Percentiles rank a stretch among this genome's conserved stretches.
Evolutionary conservation across 2,888 invertebrate species (phyloP).

Genomic region (Polylopha cassiicola): DNA sequence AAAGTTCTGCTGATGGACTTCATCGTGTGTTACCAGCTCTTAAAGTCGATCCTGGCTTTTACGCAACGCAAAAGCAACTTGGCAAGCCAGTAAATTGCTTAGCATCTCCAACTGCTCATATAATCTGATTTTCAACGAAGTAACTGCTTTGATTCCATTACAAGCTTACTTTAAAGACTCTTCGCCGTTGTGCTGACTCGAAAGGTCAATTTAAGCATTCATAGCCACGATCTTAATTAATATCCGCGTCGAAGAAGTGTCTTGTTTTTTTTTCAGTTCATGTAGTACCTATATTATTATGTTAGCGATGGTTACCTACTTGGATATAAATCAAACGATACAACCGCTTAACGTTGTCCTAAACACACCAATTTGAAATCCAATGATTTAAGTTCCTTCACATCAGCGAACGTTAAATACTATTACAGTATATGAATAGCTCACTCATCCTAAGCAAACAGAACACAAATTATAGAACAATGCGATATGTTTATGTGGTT

Average conservation of each 20-base stretch:
- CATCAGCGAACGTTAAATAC: constrained; percentile 13
- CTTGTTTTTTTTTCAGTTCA: not conserved
- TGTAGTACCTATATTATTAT: too few relatives aligned
- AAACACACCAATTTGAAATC: constrained; percentile 10
- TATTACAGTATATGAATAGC: constrained; percentile 16
- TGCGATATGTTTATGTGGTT: constrained; percentile 31
- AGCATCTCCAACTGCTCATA: constrained; percentile 19
- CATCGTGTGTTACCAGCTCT: constrained; percentile 2
- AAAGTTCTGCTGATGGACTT: not conserved
- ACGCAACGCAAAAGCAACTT: constrained; percentile 14
- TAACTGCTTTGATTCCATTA: constrained; percentile 19
- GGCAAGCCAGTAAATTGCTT: constrained; percentile 15
- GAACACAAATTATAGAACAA: constrained; percentile 16
- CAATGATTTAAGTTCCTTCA: constrained; percentile 9
- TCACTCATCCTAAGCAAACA: constrained; percentile 16
- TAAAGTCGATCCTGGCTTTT: constrained; percentile 1
- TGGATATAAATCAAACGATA: not conserved
- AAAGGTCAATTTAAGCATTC: constrained; percentile 3
- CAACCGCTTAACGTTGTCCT: constrained; percentile 9
- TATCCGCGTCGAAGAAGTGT: not conserved
- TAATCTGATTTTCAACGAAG: constrained; percentile 16
- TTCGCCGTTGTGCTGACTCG: constrained; percentile 1
- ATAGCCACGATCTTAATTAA: not conserved
- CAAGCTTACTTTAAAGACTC: constrained; percentile 5
- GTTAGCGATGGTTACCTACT: not conserved